Evolutionary conservation across 2,888 invertebrate genomes (phyloP), one percentile per base, ranked within the genome.

Genomic region (Epicampocera succincta): DNA sequence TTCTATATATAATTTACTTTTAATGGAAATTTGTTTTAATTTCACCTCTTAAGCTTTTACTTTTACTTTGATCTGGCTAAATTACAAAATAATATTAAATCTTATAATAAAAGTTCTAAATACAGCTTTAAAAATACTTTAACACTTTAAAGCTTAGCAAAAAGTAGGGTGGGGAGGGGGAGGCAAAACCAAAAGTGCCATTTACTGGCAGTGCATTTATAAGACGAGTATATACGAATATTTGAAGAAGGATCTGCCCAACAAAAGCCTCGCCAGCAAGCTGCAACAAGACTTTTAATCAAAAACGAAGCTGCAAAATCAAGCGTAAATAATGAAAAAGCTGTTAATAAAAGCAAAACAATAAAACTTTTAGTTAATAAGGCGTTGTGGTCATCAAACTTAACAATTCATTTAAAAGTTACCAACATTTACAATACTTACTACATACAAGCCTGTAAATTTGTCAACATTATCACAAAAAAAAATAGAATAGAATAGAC

Each of bases 371-470:
- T 38, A 40, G 17, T 40, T 52, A 8, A 29, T 29, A 42, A 38
- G 69, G 74, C 63, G 61, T 63, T 72, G 66, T 50, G 8, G 33
- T 61, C 19, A 42, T 42, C 11, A 25, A 52, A 46, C 21, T 63
- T 29, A 61, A 40, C 63, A 44, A 54, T n/a, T 72, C 2, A 38
- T 8, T 48, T 13, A 68, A 54, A 71, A 79, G 54, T 73, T 79
- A 84, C 73, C 65, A 56, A 82, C 21, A 83, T 83, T 77, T 83
- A 80, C 81, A 83, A 86, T 86, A 86, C 86, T 86, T 86, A 88
- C 86, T 89, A 89, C 89, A 89, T 87, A 87, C 86, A 89, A 89
- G 89, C 88, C 89, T 89, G 89, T 84, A 88, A 88, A 84, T 85
- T 78, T 71, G 79, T 84, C 77, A 74, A 78, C 71, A 68, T 56